Percentiles rank a stretch among this genome's conserved stretches.
phyloP scores from a whole-genome alignment of 2,113 vertebrate species.

The Otolemur garnettii region DNA sequence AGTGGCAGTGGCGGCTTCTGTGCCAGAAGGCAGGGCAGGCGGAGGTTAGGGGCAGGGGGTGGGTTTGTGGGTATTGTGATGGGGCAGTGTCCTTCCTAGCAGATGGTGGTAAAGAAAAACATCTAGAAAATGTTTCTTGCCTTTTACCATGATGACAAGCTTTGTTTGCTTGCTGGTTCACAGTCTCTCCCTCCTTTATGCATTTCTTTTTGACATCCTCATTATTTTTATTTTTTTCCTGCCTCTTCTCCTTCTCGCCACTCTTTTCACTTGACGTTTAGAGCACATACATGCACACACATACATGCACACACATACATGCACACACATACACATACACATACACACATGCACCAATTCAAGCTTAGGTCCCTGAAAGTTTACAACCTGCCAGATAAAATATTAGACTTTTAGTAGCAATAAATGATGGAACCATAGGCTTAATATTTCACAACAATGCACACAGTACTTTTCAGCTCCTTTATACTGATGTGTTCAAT shows the following conservation, averaged over 20 bases:
- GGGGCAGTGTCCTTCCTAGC: neutral
- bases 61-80: rapidly evolving
- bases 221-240: neutral
- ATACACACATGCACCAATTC: neutral
- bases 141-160: neutral
- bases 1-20: rapidly evolving
- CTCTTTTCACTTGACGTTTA: neutral
- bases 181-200: neutral
- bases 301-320: too few species aligned
- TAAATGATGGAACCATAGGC: neutral
- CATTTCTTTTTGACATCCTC: neutral
- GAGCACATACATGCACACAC: neutral
- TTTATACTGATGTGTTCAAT: neutral
- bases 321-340: neutral
- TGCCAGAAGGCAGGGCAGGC: too few species aligned
- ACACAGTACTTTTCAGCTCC: neutral
- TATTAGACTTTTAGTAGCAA: neutral
- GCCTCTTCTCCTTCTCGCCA: neutral
- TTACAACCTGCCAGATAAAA: neutral
- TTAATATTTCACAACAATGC: neutral
- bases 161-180: neutral
- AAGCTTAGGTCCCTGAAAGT: neutral
- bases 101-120: neutral
- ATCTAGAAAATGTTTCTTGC: neutral
- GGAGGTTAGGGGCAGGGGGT: neutral